Conservation (phyloP, 2,888 invertebrate genomes). For the Dicyrtoma fusca region DNA sequence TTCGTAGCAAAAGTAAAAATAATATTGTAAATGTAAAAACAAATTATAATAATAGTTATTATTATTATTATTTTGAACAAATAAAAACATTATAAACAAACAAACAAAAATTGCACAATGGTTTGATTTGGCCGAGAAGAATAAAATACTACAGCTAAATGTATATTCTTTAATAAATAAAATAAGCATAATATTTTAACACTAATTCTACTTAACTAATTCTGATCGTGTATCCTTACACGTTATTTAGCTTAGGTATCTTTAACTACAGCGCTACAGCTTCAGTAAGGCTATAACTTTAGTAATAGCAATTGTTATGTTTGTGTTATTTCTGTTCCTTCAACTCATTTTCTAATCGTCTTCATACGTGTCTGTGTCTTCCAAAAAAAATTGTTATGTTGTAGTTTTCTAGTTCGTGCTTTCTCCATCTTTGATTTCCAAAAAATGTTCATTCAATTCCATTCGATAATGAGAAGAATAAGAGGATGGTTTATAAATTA, state of each 20-base stretch:
- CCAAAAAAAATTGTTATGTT: too few relatives aligned
- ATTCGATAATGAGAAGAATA: neutral
- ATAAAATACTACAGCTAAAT: conserved; percentile 15
- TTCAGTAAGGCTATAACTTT: too few relatives aligned
- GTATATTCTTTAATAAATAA: conserved; percentile 4
- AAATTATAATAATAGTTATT: conserved; percentile 10
- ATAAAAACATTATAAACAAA: conserved; percentile 12
- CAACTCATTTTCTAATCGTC: conserved; percentile 15
- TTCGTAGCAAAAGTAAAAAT: too few relatives aligned
- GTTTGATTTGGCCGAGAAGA: conserved; percentile 26
- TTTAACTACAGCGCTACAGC: too few relatives aligned
- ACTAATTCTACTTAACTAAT: conserved; percentile 8
- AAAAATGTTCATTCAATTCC: too few relatives aligned
- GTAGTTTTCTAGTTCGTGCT: too few relatives aligned
- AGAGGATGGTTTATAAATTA: neutral
- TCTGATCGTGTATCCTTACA: neutral
- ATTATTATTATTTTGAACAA: too few relatives aligned
- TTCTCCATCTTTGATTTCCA: too few relatives aligned
- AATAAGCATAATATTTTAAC: conserved; percentile 1
- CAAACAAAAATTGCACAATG: conserved; percentile 30
- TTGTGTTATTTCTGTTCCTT: conserved; percentile 4
- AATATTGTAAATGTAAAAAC: conserved; percentile 4
- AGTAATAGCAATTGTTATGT: too few relatives aligned
- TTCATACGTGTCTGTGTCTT: neutral
- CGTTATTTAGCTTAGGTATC: too few relatives aligned